phyloP scores from a whole-genome alignment of 2,797 vertebrate genomes.

The Lerista edwardsae region DNA sequence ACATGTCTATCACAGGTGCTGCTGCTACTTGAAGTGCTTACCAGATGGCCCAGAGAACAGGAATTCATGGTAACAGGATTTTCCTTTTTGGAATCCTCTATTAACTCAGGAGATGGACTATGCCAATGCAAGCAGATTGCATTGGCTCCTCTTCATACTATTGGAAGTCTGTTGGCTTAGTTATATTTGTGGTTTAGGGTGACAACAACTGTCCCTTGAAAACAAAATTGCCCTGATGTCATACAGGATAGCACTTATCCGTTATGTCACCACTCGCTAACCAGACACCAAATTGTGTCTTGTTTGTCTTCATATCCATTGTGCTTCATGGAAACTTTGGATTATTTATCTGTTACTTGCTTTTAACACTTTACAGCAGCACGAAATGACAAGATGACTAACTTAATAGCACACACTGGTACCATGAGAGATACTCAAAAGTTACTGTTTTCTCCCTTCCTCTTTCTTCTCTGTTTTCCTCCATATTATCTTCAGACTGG shows the following conservation, averaged over 20 bases:
- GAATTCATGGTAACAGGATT: not conserved
- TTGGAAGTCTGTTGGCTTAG: not conserved
- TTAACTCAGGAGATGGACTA: not conserved
- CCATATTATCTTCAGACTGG: constrained; percentile 74
- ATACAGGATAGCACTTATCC: not conserved
- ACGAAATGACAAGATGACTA: constrained; percentile 47
- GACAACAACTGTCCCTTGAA: not conserved
- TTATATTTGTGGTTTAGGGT: not conserved
- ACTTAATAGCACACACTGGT: constrained; percentile 39
- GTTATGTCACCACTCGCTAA: fast-evolving
- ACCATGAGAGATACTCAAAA: constrained; percentile 62
- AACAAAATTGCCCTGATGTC: not conserved
- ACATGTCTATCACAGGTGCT: too few relatives aligned
- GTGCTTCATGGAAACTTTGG: not conserved
- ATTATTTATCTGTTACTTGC: constrained; percentile 10
- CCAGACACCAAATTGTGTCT: fast-evolving
- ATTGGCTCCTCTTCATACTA: not conserved
- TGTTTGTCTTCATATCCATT: not conserved
- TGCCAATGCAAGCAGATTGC: not conserved
- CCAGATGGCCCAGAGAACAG: too few relatives aligned
- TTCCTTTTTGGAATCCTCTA: not conserved
- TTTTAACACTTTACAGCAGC: constrained; percentile 20
- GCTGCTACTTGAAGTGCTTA: too few relatives aligned
- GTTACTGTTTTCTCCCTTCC: constrained; percentile 60
- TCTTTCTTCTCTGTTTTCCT: constrained; percentile 70